Evolutionary conservation across 2,113 vertebrate genomes (phyloP).

Genomic region (Meriones unguiculatus): DNA sequence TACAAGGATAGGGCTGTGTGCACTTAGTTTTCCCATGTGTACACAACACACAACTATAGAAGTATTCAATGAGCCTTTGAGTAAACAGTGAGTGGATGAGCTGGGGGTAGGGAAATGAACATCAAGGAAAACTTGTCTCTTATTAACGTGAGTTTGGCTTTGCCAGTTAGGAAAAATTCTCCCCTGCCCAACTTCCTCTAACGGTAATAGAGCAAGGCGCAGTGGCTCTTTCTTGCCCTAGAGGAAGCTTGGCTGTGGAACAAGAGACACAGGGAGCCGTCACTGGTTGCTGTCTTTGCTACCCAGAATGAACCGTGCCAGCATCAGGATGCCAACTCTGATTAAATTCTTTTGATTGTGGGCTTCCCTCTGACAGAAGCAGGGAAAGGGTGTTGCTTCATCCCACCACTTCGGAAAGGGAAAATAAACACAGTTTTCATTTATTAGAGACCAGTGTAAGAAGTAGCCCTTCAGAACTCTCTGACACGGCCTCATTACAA

Average conservation of each 20-base stretch:
- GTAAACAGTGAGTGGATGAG: background rate
- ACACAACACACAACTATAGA: background rate
- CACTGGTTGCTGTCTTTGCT: constrained; percentile 67
- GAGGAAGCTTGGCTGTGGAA: constrained; percentile 54
- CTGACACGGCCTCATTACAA: constrained; percentile 47
- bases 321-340: constrained; percentile 70
- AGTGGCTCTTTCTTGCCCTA: constrained; percentile 18
- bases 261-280: constrained; percentile 65
- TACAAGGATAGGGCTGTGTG: background rate
- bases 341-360: constrained; percentile 75
- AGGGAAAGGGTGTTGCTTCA: constrained; percentile 43
- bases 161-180: background rate
- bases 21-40: background rate
- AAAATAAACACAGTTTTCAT: constrained; percentile 71
- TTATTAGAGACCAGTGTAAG: constrained; percentile 51
- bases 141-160: background rate
- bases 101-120: background rate
- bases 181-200: background rate
- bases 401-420: constrained; percentile 21
- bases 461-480: constrained; percentile 43
- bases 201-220: background rate
- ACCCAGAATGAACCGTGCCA: constrained; percentile 68
- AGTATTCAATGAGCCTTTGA: background rate
- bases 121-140: background rate
- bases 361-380: constrained; percentile 60